phyloP scores from a whole-genome alignment of 2,113 vertebrate species.

The Cromileptes altivelis region DNA sequence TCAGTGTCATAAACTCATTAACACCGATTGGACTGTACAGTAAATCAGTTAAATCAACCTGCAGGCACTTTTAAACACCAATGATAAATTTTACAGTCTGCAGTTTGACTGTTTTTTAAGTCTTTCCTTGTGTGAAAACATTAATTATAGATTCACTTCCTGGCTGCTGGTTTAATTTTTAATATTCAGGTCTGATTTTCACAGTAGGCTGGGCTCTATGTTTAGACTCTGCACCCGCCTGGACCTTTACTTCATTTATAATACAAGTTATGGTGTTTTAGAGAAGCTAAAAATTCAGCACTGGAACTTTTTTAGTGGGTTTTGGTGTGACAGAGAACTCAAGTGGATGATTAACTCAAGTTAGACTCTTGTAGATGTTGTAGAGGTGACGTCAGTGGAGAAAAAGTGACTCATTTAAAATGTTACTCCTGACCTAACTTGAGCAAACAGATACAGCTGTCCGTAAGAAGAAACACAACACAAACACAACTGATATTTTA shows the following conservation, averaged over 20 bases:
- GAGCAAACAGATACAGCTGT: neutral
- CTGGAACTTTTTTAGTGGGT: neutral
- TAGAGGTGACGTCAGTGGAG: neutral
- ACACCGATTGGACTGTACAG: neutral
- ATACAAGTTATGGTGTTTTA: neutral
- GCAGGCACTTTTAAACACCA: neutral
- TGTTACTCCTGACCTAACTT: too few relatives aligned
- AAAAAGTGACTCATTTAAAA: neutral
- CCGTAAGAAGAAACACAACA: neutral
- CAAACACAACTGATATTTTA: neutral
- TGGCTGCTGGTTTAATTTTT: slow-evolving; percentile 22
- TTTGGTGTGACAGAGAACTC: neutral
- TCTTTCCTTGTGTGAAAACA: slow-evolving; percentile 1
- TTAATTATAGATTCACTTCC: slow-evolving; percentile 18
- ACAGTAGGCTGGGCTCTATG: neutral
- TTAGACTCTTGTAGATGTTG: neutral
- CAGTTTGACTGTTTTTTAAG: neutral
- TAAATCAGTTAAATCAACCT: neutral
- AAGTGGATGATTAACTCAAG: slow-evolving; percentile 7
- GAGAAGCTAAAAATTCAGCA: neutral
- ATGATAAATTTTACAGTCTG: neutral
- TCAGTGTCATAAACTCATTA: neutral
- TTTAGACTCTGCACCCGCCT: neutral
- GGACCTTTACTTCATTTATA: neutral
- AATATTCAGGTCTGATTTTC: neutral